These are phyloP conservation scores for Rutpela maculata DNA, from an alignment of 2,888 invertebrate species.

Conservation along the genomic window DNA sequence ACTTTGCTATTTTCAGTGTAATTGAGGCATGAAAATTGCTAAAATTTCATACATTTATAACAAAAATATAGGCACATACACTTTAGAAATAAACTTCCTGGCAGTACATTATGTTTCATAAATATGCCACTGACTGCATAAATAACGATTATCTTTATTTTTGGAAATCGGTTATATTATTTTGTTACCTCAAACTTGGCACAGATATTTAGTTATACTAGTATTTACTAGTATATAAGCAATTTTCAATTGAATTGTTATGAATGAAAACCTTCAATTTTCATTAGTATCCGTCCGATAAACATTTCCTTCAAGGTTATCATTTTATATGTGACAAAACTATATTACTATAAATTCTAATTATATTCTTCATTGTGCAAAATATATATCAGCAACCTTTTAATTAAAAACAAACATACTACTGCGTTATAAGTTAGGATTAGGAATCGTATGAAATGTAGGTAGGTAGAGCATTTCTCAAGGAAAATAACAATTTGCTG, in stretches of 20 bases:
- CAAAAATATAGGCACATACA: too few species aligned
- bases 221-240: not conserved
- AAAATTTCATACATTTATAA: too few species aligned
- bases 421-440: conserved; percentile 16
- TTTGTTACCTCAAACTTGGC: not conserved
- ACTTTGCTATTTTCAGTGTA: too few species aligned
- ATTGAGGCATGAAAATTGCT: too few species aligned
- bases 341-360: not conserved
- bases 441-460: not conserved
- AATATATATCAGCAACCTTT: not conserved
- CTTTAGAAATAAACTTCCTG: too few species aligned
- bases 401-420: conserved; percentile 22
- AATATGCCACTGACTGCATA: not conserved
- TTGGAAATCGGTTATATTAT: not conserved
- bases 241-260: not conserved
- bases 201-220: not conserved
- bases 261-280: conserved; percentile 10
- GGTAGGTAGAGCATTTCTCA: not conserved
- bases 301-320: conserved; percentile 4
- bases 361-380: not conserved
- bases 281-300: not conserved
- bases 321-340: not conserved
- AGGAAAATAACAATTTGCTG: not conserved
- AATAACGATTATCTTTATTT: not conserved
- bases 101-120: not conserved